A percentile compares a stretch with the other conserved stretches of the same genome.
These are phyloP conservation scores for Tubiluchus corallicola DNA, from an alignment of 2,888 invertebrate genomes.

Conservation along the genomic window DNA sequence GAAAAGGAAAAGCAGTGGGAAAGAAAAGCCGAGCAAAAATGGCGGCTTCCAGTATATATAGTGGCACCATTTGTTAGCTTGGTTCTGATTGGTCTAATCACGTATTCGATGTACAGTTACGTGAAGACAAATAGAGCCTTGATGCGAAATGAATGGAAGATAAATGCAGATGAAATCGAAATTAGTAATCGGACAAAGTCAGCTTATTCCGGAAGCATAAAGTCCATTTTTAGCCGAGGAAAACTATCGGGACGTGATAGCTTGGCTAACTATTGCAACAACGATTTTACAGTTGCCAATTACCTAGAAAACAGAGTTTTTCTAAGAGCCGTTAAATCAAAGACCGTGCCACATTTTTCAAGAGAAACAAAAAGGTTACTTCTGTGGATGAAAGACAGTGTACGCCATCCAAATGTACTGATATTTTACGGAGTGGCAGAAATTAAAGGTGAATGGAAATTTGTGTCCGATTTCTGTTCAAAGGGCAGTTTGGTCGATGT, in stretches of 20 bases:
- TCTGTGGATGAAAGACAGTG: slow-evolving; percentile 18
- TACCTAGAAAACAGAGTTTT: not conserved
- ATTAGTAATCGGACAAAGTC: not conserved
- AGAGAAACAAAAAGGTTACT: slow-evolving; percentile 15
- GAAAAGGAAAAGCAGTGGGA: slow-evolving; percentile 15
- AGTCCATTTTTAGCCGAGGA: not conserved
- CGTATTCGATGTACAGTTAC: slow-evolving; percentile 16
- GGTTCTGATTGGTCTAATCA: slow-evolving; percentile 13
- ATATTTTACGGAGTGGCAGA: slow-evolving; percentile 21
- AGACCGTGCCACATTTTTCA: slow-evolving; percentile 4
- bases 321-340: not conserved
- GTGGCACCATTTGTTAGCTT: slow-evolving; percentile 14
- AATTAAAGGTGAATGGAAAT: slow-evolving; percentile 15
- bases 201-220: not conserved
- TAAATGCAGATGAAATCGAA: not conserved
- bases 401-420: slow-evolving; percentile 20
- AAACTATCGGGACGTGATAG: not conserved
- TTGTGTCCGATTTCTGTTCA: slow-evolving; percentile 19
- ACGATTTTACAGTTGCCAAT: not conserved
- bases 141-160: slow-evolving; percentile 18
- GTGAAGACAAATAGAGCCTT: slow-evolving; percentile 16
- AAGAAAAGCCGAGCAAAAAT: slow-evolving; percentile 13
- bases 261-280: too few relatives aligned
- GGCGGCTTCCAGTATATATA: slow-evolving; percentile 16
- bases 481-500: slow-evolving; percentile 21